A percentile compares a stretch with the other conserved stretches of the same genome.
Evolutionary conservation across 2,888 invertebrate species (phyloP).

Genomic region (Polydrusus pterygomalis): DNA sequence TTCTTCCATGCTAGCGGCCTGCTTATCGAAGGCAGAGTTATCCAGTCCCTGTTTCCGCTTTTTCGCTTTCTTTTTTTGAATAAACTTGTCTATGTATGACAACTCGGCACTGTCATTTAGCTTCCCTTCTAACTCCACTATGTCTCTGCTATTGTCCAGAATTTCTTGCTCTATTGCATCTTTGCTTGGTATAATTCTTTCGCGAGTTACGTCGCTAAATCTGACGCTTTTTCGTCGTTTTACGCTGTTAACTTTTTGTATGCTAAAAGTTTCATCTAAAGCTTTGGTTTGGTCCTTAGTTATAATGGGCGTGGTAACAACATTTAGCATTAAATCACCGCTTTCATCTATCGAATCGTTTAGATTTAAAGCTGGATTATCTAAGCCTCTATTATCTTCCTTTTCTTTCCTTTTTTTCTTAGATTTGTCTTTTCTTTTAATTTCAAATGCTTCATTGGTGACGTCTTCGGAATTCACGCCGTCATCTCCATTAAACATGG

Average conservation of each 20-base stretch:
- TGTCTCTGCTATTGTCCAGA: constrained; percentile 52
- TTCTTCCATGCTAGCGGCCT: constrained; percentile 62
- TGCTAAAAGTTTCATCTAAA: constrained; percentile 26
- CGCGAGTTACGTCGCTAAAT: constrained; percentile 65
- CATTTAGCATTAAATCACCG: constrained; percentile 63
- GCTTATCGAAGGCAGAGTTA: constrained; percentile 62
- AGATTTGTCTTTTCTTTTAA: constrained; percentile 50
- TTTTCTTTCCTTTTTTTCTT: constrained; percentile 56
- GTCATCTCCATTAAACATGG: constrained; percentile 55
- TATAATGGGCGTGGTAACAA: constrained; percentile 47
- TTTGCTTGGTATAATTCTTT: constrained; percentile 65
- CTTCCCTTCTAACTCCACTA: constrained; percentile 50
- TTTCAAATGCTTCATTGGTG: constrained; percentile 52
- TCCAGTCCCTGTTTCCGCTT: constrained; percentile 59
- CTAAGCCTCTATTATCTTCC: constrained; percentile 51
- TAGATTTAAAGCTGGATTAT: constrained; percentile 60
- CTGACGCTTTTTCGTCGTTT: constrained; percentile 61
- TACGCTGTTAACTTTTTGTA: constrained; percentile 41
- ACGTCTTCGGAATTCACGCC: constrained; percentile 31
- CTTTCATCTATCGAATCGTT: constrained; percentile 52
- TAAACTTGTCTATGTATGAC: constrained; percentile 32
- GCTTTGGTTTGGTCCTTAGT: constrained; percentile 24
- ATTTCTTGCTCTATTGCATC: constrained; percentile 58
- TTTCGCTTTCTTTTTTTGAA: constrained; percentile 47
- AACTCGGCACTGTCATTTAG: constrained; percentile 47